Conservation (phyloP, 2,797 vertebrate species). For the Chelonia mydas region DNA sequence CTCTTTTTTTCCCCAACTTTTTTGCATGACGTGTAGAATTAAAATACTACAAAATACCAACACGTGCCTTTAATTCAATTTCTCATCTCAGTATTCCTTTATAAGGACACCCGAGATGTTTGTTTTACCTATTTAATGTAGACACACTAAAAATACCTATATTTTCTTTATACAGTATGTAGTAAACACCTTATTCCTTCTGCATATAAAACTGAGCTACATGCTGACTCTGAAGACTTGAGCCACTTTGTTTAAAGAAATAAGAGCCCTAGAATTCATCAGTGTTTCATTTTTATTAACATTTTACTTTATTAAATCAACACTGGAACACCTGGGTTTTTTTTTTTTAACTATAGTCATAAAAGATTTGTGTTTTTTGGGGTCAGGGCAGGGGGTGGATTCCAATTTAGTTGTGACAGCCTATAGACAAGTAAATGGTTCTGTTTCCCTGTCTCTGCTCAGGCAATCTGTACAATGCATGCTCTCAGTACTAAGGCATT, state of each 20-base stretch:
- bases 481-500: neutral
- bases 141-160: too few species aligned
- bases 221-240: neutral
- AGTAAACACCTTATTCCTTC: neutral
- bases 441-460: neutral
- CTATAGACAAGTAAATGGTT: neutral
- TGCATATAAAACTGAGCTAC: neutral
- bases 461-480: neutral
- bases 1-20: neutral
- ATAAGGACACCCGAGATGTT: neutral
- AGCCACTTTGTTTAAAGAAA: neutral
- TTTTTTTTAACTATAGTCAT: neutral
- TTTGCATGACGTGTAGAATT: neutral
- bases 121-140: neutral
- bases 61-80: neutral
- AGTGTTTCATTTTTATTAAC: neutral
- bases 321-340: neutral
- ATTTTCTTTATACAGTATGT: too few species aligned
- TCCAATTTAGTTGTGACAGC: neutral
- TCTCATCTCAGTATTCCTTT: neutral
- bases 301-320: neutral
- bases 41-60: neutral
- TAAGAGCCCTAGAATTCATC: neutral
- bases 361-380: neutral
- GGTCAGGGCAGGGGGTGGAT: neutral